phyloP scores from a whole-genome alignment of 1,140 invertebrate species.

The Gerris buenoi region DNA sequence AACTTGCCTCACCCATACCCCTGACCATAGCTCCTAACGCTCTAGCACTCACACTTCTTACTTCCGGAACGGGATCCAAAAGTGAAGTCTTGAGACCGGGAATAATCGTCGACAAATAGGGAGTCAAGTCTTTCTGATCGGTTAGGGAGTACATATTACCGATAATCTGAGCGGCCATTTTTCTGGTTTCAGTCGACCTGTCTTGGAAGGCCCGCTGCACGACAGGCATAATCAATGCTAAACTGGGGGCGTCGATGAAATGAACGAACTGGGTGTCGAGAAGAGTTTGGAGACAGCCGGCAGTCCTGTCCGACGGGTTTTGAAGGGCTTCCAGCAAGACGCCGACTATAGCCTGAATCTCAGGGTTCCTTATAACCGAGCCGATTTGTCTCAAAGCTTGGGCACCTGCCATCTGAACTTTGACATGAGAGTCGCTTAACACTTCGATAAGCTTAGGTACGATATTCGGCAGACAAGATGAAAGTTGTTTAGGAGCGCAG shows the following conservation, averaged over 20 bases:
- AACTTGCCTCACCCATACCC: slow-evolving; percentile 89
- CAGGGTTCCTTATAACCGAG: slow-evolving; percentile 94
- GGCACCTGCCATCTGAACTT: slow-evolving; percentile 92
- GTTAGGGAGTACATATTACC: slow-evolving; percentile 99
- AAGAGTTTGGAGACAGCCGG: slow-evolving; percentile 75
- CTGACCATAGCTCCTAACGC: slow-evolving; percentile 93
- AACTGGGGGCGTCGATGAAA: slow-evolving; percentile 95
- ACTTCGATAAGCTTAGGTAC: slow-evolving; percentile 97
- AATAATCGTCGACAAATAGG: slow-evolving; percentile 91
- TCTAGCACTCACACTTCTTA: slow-evolving; percentile 78
- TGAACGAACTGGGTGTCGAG: slow-evolving; percentile 97
- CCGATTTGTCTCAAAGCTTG: slow-evolving; percentile 93
- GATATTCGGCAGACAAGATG: slow-evolving; percentile 91
- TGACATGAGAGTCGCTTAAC: slow-evolving; percentile 89
- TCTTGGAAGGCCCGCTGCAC: slow-evolving; percentile 94
- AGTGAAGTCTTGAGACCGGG: slow-evolving; percentile 92
- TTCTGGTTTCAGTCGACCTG: slow-evolving; percentile 88
- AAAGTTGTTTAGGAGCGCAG: slow-evolving; percentile 96
- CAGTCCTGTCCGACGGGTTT: slow-evolving; percentile 92
- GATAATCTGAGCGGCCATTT: slow-evolving; percentile 98
- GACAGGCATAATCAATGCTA: slow-evolving; percentile 98
- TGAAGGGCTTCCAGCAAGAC: slow-evolving; percentile 82
- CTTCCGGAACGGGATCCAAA: slow-evolving; percentile 93
- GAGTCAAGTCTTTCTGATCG: slow-evolving; percentile 93
- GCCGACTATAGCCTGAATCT: slow-evolving; percentile 93